Evolutionary conservation across 2,888 invertebrate species (phyloP).

Genomic region (Eristalinus aeneus): DNA sequence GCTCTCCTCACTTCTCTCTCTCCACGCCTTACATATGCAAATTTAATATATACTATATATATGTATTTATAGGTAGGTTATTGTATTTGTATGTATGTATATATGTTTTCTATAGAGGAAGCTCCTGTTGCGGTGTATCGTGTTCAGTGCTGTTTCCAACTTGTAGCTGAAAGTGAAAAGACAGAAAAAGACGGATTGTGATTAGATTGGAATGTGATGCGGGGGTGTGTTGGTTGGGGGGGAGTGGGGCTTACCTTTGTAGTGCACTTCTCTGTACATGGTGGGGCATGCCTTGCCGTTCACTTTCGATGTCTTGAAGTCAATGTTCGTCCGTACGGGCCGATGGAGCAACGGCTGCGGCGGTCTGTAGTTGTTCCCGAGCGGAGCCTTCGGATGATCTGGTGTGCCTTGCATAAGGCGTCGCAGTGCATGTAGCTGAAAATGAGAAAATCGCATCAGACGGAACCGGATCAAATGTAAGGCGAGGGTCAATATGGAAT

Average conservation of each 20-base stretch:
- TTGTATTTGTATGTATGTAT: conserved; percentile 50
- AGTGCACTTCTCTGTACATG: conserved; percentile 95
- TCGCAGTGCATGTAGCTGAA: conserved; percentile 89
- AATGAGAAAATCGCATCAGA: background rate
- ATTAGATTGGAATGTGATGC: background rate
- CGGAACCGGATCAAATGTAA: background rate
- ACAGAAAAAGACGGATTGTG: conserved; percentile 7
- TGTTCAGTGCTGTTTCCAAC: conserved; percentile 90
- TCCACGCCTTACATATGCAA: conserved; percentile 36
- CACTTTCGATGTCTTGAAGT: conserved; percentile 91
- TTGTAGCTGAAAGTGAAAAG: conserved; percentile 86
- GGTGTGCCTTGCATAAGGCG: conserved; percentile 94
- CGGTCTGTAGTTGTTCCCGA: conserved; percentile 97
- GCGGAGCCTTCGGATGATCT: conserved; percentile 92
- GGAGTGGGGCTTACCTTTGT: conserved; percentile 85
- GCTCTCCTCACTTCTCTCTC: background rate
- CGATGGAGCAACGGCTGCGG: conserved; percentile 96
- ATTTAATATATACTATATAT: conserved; percentile 42
- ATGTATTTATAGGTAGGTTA: conserved; percentile 54
- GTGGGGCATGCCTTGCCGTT: conserved; percentile 92
- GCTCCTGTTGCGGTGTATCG: conserved; percentile 63
- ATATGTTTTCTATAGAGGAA: conserved; percentile 66
- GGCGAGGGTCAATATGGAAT: too few species aligned
- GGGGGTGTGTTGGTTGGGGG: background rate
- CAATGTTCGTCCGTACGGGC: conserved; percentile 97